Evolutionary conservation across 2,888 invertebrate genomes (phyloP).

Genomic region (Diaphora mendica): DNA sequence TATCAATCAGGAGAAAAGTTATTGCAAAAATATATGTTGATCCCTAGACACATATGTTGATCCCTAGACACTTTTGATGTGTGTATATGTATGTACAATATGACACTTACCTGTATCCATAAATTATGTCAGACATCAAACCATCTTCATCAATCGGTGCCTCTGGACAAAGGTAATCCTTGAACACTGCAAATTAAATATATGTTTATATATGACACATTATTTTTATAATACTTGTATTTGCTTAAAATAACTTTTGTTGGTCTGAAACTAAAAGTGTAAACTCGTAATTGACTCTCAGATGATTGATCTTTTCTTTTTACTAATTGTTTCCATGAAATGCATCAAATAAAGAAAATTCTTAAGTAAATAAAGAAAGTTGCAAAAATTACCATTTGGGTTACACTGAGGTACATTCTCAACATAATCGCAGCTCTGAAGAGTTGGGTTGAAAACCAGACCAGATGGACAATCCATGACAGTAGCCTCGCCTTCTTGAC

Average conservation of each 20-base stretch:
- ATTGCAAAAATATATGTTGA: no score
- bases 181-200: conserved; percentile 53
- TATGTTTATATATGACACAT: background rate
- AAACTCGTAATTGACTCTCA: no score
- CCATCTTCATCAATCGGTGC: conserved; percentile 52
- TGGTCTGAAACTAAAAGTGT: no score
- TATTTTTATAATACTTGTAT: background rate
- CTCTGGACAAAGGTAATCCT: conserved; percentile 63
- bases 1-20: no score
- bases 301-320: no score
- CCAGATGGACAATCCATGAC: conserved; percentile 71
- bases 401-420: conserved; percentile 71
- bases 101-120: conserved; percentile 57
- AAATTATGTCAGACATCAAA: conserved; percentile 47
- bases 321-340: no score
- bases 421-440: conserved; percentile 69
- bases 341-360: background rate
- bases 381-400: conserved; percentile 47
- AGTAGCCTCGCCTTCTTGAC: conserved; percentile 64
- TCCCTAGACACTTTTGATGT: no score
- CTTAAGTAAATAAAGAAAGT: background rate
- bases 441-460: conserved; percentile 63
- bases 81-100: conserved; percentile 50
- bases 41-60: no score
- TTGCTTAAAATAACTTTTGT: no score